These are phyloP conservation scores for Phalacrocorax aristotelis DNA, from an alignment of 2,113 vertebrate species.

Conservation along the genomic window DNA sequence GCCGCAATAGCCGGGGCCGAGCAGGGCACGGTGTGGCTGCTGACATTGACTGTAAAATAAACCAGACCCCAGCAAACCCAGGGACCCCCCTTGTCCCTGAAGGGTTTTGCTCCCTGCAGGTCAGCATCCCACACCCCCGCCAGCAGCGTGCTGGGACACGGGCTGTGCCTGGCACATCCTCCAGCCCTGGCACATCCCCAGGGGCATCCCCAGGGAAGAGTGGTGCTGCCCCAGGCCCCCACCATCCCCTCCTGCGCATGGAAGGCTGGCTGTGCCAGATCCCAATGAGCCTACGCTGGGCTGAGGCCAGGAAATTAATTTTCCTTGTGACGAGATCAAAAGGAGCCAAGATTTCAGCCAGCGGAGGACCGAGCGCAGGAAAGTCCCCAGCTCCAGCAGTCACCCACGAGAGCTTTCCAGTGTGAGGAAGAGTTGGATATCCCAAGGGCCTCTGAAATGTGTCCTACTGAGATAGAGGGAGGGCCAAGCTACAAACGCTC, in stretches of 20 bases:
- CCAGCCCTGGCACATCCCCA: not conserved
- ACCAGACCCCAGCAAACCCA: not conserved
- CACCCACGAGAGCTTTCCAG: not conserved
- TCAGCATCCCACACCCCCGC: not conserved
- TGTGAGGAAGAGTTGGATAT: not conserved
- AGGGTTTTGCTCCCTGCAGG: not conserved
- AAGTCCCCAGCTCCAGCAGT: not conserved
- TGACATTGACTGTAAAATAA: not conserved
- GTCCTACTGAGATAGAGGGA: not conserved
- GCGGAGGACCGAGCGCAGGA: not conserved
- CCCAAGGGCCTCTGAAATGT: not conserved
- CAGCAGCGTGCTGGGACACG: accelerated
- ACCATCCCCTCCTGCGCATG: accelerated
- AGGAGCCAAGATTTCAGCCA: not conserved
- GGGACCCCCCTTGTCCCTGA: too few species aligned
- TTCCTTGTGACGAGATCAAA: not conserved
- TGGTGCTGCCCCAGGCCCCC: not conserved
- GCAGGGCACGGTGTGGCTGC: not conserved
- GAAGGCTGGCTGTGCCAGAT: not conserved
- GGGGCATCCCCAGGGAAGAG: not conserved
- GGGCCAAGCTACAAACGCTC: not conserved
- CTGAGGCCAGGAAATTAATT: not conserved
- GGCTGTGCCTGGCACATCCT: not conserved
- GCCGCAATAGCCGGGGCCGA: not conserved
- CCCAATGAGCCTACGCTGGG: not conserved